Percentiles rank a stretch among this genome's conserved stretches.
phyloP scores from a whole-genome alignment of 2,888 invertebrate genomes.

The Caenorhabditis panamensis region DNA sequence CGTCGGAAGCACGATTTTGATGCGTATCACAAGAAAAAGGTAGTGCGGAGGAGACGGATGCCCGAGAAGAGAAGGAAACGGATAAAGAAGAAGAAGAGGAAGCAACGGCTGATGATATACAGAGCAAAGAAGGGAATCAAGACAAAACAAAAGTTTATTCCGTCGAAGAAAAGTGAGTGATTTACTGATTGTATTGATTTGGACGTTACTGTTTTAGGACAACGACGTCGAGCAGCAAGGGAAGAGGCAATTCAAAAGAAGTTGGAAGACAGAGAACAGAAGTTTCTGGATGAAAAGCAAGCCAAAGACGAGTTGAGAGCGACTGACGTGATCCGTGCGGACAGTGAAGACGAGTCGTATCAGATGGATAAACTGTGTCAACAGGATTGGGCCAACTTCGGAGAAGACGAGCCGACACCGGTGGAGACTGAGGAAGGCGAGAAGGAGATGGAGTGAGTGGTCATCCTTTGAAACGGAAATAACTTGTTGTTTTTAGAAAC shows the following conservation, averaged over 20 bases:
- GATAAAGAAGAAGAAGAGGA: constrained; percentile 5
- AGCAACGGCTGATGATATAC: not conserved
- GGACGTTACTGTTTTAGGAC: not conserved
- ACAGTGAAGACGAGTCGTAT: constrained; percentile 44
- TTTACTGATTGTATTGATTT: too few relatives aligned
- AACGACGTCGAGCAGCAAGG: not conserved
- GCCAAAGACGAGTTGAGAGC: not conserved
- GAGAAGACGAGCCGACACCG: constrained; percentile 3
- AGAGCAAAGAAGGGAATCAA: not conserved
- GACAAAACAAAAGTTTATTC: not conserved
- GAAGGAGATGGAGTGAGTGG: constrained; percentile 9
- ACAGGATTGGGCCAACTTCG: constrained; percentile 33
- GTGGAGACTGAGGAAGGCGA: not conserved
- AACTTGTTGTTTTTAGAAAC: constrained; percentile 2
- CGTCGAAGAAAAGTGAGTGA: not conserved
- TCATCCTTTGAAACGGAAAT: not conserved
- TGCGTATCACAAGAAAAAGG: constrained; percentile 33
- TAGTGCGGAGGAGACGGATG: not conserved
- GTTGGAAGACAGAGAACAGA: not conserved
- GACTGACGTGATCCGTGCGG: not conserved
- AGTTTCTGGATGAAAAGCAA: not conserved
- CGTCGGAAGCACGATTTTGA: constrained; percentile 19
- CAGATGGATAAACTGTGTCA: constrained; percentile 25
- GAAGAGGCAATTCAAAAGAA: not conserved
- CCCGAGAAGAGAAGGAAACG: not conserved